A percentile compares a stretch with the other conserved stretches of the same genome.
These are phyloP conservation scores for Lindbergichthys nudifrons DNA, from an alignment of 2,797 vertebrate species.

Conservation along the genomic window DNA sequence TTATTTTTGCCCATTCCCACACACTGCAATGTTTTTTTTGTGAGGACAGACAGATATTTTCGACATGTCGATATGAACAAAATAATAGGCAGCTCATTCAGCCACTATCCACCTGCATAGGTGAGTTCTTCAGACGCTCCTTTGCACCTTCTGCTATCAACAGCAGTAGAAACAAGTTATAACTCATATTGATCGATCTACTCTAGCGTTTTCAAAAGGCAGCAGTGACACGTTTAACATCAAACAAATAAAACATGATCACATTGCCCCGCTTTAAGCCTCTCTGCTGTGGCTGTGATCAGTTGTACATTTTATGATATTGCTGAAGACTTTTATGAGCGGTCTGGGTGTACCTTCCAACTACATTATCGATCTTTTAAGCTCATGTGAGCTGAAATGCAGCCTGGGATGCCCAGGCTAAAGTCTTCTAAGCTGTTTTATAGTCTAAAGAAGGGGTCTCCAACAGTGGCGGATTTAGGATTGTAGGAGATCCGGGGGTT, in stretches of 20 bases:
- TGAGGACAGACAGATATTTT: too few species aligned
- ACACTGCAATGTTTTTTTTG: too few species aligned
- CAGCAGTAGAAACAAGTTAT: too few species aligned
- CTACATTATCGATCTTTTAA: constrained; percentile 29
- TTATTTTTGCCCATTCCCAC: too few species aligned
- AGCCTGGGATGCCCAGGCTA: constrained; percentile 10
- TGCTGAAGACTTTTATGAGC: constrained; percentile 23
- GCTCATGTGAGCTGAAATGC: constrained; percentile 20
- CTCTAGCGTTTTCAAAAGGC: too few species aligned
- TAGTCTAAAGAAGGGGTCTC: neutral
- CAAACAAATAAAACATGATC: constrained; percentile 6
- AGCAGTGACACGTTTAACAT: constrained; percentile 13
- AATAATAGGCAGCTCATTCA: too few species aligned
- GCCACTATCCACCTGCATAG: too few species aligned
- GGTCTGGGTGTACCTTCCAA: constrained; percentile 10
- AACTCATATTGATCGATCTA: neutral
- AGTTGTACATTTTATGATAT: constrained; percentile 14
- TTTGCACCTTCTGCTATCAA: too few species aligned
- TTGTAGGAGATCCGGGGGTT: too few species aligned
- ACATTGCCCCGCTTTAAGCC: constrained; percentile 5
- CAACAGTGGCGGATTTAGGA: too few species aligned
- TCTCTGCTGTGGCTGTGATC: constrained; percentile 1
- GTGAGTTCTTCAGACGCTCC: too few species aligned
- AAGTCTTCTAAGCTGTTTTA: constrained; percentile 21
- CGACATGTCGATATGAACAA: too few species aligned